phyloP scores from a whole-genome alignment of 1,140 invertebrate species.

The Drosophila kohkoa region DNA sequence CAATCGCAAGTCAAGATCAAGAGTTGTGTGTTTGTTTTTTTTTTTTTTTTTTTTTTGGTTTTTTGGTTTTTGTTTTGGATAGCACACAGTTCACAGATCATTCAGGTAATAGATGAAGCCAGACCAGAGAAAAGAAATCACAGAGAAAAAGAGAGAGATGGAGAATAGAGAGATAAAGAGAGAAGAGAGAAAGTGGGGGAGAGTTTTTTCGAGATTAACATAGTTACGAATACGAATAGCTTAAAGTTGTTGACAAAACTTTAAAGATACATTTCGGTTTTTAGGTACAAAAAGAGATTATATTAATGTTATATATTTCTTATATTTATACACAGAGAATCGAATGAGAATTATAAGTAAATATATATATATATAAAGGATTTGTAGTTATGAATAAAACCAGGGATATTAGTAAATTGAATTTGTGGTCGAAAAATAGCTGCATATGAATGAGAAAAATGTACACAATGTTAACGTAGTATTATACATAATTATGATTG shows the following conservation, averaged over 20 bases:
- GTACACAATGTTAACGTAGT: constrained; percentile 13
- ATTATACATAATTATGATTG: neutral
- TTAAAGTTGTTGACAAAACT: constrained; percentile 8
- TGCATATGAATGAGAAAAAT: constrained; percentile 18
- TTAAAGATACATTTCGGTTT: neutral
- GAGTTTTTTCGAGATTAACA: constrained; percentile 32
- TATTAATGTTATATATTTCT: neutral
- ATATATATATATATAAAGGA: too few relatives aligned
- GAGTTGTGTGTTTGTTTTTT: neutral
- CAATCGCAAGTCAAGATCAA: constrained; percentile 39
- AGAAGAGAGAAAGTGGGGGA: neutral
- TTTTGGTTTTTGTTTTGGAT: constrained; percentile 31
- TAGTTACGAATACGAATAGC: constrained; percentile 4
- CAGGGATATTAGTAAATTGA: neutral
- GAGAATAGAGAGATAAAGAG: constrained; percentile 3
- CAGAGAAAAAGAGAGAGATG: constrained; percentile 2
- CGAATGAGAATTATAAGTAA: too few relatives aligned
- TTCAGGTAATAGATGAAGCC: constrained; percentile 36
- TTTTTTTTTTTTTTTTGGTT: constrained; percentile 23
- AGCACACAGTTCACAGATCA: constrained; percentile 56
- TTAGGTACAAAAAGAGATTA: neutral
- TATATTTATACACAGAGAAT: too few relatives aligned
- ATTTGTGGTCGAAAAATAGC: neutral
- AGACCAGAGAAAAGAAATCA: constrained; percentile 22
- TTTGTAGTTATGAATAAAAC: neutral